These are phyloP conservation scores for Odontothrips loti DNA, from an alignment of 2,888 invertebrate genomes.

Conservation along the genomic window DNA sequence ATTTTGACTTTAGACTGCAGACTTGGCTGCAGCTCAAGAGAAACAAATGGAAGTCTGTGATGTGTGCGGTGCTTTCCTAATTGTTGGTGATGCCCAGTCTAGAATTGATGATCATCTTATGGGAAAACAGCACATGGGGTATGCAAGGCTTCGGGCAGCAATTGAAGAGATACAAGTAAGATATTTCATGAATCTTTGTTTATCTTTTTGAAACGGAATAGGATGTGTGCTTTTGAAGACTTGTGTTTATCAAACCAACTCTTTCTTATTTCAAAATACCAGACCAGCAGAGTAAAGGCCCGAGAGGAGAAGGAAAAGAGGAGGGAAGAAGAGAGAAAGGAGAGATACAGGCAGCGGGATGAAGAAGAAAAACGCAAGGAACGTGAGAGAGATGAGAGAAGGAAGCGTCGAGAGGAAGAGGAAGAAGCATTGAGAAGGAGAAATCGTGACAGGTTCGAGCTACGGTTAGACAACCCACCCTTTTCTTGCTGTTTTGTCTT, in stretches of 20 bases:
- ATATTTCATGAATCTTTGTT: not conserved
- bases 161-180: conserved; percentile 54
- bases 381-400: conserved; percentile 38
- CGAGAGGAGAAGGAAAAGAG: conserved; percentile 53
- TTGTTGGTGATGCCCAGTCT: conserved; percentile 97
- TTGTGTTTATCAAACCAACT: conserved; percentile 11
- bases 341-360: conserved; percentile 44
- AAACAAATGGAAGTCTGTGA: conserved; percentile 99
- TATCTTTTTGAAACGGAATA: conserved; percentile 17
- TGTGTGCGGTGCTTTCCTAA: conserved; percentile 97
- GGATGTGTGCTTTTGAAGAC: not conserved
- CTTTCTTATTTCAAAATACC: conserved; percentile 33
- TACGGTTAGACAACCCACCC: not conserved
- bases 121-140: conserved; percentile 98
- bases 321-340: conserved; percentile 51
- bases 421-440: conserved; percentile 33
- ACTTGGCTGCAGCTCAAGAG: conserved; percentile 82
- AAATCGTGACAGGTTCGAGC: not conserved
- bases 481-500: too few species aligned
- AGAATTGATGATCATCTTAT: conserved; percentile 96
- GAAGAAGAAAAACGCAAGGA: conserved; percentile 40
- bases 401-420: conserved; percentile 40
- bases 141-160: conserved; percentile 58
- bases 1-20: conserved; percentile 69
- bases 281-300: conserved; percentile 50